Percentiles rank a stretch among this genome's conserved stretches.
phyloP scores from a whole-genome alignment of 2,113 vertebrate genomes.

The Amazona vittata region DNA sequence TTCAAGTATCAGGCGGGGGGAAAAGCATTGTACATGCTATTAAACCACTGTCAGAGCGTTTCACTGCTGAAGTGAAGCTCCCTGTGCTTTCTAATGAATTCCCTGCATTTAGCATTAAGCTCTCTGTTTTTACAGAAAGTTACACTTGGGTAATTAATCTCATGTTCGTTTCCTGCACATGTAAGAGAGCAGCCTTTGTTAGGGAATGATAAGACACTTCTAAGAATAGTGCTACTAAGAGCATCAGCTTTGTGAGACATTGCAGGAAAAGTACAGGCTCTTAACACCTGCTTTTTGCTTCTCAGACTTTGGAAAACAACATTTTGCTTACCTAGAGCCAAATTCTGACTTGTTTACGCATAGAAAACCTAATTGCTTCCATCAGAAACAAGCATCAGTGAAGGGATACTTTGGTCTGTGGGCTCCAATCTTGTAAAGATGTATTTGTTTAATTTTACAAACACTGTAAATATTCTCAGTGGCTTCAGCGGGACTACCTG shows the following conservation, averaged over 20 bases:
- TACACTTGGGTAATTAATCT: conserved; percentile 63
- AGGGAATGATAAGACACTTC: conserved; percentile 72
- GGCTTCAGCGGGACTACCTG: neutral
- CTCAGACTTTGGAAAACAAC: conserved; percentile 3
- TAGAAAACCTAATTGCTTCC: neutral
- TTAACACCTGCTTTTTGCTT: conserved; percentile 43
- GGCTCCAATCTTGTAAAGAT: neutral
- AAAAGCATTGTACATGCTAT: neutral
- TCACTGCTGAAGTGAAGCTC: neutral
- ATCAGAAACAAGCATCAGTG: neutral
- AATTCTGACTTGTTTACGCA: neutral
- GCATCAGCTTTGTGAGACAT: conserved; percentile 22
- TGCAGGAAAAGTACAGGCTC: conserved; percentile 18
- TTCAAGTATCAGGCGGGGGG: neutral
- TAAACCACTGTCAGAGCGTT: neutral
- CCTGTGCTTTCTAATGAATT: conserved; percentile 44
- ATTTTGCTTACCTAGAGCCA: neutral
- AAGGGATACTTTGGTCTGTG: neutral
- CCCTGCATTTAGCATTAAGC: neutral
- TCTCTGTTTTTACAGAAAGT: conserved; percentile 59
- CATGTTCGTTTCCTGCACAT: conserved; percentile 50
- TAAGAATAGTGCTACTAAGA: conserved; percentile 62
- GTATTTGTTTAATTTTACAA: neutral
- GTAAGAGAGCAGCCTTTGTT: conserved; percentile 63
- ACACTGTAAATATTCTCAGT: neutral